These are phyloP conservation scores for Diphyllodes magnificus DNA, from an alignment of 2,113 vertebrate species.

Conservation along the genomic window DNA sequence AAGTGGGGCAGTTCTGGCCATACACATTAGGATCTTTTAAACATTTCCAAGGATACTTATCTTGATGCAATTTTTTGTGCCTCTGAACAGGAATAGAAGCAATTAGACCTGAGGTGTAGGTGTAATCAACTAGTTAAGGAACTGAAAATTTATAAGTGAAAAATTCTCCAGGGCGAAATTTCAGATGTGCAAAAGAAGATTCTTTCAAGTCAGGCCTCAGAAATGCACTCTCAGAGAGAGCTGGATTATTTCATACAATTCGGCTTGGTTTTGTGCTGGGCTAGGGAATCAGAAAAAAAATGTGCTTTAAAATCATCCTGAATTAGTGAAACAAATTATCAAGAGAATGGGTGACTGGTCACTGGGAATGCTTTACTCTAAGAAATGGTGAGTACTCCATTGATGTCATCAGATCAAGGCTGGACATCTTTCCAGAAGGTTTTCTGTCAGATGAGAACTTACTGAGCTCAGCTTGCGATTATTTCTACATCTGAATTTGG, in stretches of 20 bases:
- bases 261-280: background rate
- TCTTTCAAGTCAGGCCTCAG: background rate
- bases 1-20: background rate
- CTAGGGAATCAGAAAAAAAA: background rate
- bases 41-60: background rate
- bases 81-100: background rate
- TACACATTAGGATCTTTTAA: background rate
- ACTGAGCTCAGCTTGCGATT: background rate
- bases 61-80: background rate
- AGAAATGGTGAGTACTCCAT: background rate
- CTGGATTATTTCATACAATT: background rate
- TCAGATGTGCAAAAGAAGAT: background rate
- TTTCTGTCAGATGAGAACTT: background rate
- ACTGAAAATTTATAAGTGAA: background rate
- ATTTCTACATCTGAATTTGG: background rate
- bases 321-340: background rate
- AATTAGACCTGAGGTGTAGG: background rate
- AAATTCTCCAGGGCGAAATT: background rate
- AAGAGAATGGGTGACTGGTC: background rate
- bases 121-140: background rate
- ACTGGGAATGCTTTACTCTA: background rate
- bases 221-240: background rate
- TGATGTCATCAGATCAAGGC: constrained; percentile 3
- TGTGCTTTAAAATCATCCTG: background rate
- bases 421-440: background rate